A percentile compares a stretch with the other conserved stretches of the same genome.
Evolutionary conservation across 2,113 vertebrate species (phyloP).

Genomic region (Genyomyrus donnyi): DNA sequence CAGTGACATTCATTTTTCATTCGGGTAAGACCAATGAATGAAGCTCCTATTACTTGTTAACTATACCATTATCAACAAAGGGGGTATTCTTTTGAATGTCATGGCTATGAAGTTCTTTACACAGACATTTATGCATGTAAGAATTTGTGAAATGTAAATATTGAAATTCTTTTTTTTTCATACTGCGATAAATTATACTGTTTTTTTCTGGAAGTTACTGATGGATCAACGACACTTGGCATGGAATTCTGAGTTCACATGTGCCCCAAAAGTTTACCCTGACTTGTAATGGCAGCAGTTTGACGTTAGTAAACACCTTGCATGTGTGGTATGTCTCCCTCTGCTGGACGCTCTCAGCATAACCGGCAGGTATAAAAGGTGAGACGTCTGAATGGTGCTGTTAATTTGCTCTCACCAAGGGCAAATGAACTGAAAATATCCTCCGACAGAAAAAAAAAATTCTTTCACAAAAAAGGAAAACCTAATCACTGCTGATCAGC

Average conservation of each 20-base stretch:
- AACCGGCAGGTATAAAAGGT: background rate
- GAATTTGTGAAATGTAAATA: background rate
- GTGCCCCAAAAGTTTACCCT: background rate
- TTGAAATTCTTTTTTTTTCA: background rate
- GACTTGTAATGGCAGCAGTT: background rate
- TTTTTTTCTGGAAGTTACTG: background rate
- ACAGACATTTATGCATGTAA: background rate
- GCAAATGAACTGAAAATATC: background rate
- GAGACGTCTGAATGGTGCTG: background rate
- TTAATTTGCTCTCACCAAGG: background rate
- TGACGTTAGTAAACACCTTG: background rate
- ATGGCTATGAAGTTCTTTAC: background rate
- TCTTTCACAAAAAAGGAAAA: background rate
- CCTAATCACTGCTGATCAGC: background rate
- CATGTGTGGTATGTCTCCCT: background rate
- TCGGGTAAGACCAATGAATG: background rate
- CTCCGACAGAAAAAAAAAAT: background rate
- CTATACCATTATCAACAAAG: background rate
- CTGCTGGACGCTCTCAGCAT: background rate
- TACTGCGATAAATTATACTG: background rate
- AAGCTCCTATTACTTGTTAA: background rate
- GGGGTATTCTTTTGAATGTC: background rate
- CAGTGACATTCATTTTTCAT: background rate
- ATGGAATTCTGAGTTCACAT: background rate
- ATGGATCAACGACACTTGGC: background rate